Conservation (phyloP, 2,113 vertebrate species). For the Salminus brasiliensis region DNA sequence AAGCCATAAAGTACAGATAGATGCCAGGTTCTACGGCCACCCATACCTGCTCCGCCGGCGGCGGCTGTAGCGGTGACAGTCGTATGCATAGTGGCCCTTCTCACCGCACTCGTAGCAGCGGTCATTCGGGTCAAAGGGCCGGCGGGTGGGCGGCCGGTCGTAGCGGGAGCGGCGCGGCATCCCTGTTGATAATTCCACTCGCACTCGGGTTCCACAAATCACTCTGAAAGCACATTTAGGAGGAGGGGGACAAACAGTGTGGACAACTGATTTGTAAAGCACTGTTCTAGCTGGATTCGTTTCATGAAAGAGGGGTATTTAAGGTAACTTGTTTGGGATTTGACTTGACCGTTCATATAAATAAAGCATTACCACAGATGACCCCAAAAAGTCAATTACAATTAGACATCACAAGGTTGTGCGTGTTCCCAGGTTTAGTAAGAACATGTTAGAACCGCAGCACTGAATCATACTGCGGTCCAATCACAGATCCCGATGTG, state of each 20-base stretch:
- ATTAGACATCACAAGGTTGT: too few species aligned
- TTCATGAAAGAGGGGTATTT: too few species aligned
- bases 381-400: too few species aligned
- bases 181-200: constrained; percentile 86
- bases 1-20: neutral
- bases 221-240: constrained; percentile 64
- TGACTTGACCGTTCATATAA: too few species aligned
- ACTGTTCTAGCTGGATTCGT: too few species aligned
- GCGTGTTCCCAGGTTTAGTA: too few species aligned
- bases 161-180: constrained; percentile 85
- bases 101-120: constrained; percentile 89
- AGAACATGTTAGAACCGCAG: too few species aligned
- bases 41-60: constrained; percentile 84
- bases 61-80: constrained; percentile 86
- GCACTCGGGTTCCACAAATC: constrained; percentile 82
- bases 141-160: constrained; percentile 82
- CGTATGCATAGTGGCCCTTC: constrained; percentile 90
- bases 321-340: too few species aligned
- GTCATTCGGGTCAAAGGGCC: constrained; percentile 87
- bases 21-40: neutral
- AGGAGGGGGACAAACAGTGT: neutral
- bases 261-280: neutral
- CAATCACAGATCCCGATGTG: too few species aligned
- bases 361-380: too few species aligned
- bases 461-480: too few species aligned